These are phyloP conservation scores for Holothuria scabra DNA, from an alignment of 53 echinoderm and acorn worm species.

Conservation along the genomic window DNA sequence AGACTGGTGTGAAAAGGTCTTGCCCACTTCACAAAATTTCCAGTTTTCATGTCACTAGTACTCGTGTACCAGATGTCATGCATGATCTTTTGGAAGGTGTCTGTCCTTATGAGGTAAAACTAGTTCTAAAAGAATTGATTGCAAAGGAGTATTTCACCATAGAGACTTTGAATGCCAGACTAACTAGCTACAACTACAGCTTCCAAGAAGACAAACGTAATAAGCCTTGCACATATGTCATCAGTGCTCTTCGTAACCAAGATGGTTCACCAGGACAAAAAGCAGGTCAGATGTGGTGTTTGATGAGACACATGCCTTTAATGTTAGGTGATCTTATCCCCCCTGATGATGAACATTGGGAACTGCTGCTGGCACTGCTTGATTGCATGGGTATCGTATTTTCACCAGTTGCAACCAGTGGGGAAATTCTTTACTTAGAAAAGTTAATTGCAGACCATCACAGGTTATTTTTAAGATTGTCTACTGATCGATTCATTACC, in stretches of 20 bases:
- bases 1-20: slow-evolving; percentile 47
- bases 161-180: slow-evolving; percentile 23
- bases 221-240: slow-evolving; percentile 39
- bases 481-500: slow-evolving; percentile 58
- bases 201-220: slow-evolving; percentile 50
- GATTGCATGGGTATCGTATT: slow-evolving; percentile 53
- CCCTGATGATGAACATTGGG: slow-evolving; percentile 58
- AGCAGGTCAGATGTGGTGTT: slow-evolving; percentile 14
- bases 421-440: slow-evolving; percentile 43
- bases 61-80: slow-evolving; percentile 56
- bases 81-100: slow-evolving; percentile 62
- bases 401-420: slow-evolving; percentile 44
- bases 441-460: slow-evolving; percentile 67
- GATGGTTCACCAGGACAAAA: slow-evolving; percentile 54
- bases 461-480: slow-evolving; percentile 52
- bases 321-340: slow-evolving; percentile 59
- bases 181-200: slow-evolving; percentile 64
- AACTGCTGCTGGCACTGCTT: slow-evolving; percentile 50
- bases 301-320: slow-evolving; percentile 10
- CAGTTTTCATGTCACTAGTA: slow-evolving; percentile 42
- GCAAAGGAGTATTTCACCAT: slow-evolving; percentile 40
- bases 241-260: slow-evolving; percentile 11
- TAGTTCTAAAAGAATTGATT: slow-evolving; percentile 52
- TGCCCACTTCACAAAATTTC: slow-evolving; percentile 42
- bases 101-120: slow-evolving; percentile 48